phyloP scores from a whole-genome alignment of 2,113 vertebrate genomes.

The Furnarius figulus region DNA sequence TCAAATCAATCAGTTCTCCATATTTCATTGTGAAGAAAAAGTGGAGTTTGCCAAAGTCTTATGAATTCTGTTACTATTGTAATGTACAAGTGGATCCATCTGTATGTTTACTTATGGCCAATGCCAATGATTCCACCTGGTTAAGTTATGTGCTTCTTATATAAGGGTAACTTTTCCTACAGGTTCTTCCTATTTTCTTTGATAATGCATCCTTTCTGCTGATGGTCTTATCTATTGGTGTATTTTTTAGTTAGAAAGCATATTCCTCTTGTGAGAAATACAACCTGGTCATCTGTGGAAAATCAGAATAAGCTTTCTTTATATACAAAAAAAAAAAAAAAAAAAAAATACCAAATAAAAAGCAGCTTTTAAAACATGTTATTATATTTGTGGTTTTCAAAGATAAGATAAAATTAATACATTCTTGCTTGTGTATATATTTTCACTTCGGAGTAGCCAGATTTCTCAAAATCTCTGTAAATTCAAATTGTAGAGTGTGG shows the following conservation, averaged over 20 bases:
- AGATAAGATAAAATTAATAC: no score
- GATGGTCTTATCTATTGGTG: background rate
- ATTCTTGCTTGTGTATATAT: background rate
- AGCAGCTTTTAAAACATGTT: no score
- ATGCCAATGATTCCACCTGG: background rate
- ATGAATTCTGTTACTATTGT: background rate
- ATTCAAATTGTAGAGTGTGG: background rate
- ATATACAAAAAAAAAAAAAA: background rate
- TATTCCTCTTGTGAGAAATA: background rate
- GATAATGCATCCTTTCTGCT: background rate
- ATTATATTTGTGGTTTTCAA: no score
- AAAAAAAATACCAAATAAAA: no score
- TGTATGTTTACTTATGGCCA: background rate
- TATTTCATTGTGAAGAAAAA: background rate
- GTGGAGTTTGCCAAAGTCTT: background rate
- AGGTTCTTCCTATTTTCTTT: background rate
- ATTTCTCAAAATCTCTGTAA: background rate
- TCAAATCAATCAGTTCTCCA: background rate
- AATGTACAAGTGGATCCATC: background rate
- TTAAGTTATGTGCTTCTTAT: background rate
- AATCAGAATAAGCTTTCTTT: background rate
- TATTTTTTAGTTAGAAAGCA: background rate
- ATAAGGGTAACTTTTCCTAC: background rate
- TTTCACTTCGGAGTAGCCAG: background rate
- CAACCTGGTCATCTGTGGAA: background rate